Evolutionary conservation across 2,888 invertebrate genomes (phyloP), one percentile per base, ranked within the genome.

Genomic region (Clunio marinus): DNA sequence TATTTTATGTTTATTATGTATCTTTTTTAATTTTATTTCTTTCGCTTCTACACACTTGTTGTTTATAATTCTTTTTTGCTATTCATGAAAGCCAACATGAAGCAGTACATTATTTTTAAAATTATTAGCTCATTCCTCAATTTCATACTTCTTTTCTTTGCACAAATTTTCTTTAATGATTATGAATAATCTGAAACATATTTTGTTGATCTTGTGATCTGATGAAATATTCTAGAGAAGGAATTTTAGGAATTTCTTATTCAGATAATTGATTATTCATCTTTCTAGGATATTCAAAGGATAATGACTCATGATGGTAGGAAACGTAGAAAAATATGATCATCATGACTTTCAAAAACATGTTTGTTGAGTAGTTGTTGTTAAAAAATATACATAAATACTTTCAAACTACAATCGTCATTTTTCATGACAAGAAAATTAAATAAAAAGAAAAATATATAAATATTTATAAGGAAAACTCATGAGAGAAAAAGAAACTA

Each of bases 271-370:
- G n/a, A n/a, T n/a, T n/a, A n/a, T n/a, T n/a, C n/a, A n/a, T n/a
- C n/a, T n/a, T n/a, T n/a, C n/a, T n/a, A n/a, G 32, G 15, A 41
- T 7, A 15, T 41, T 41, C 41, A n/a, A 22, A 51, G 51, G 22
- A 22, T n/a, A n/a, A n/a, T n/a, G n/a, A n/a, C n/a, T n/a, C n/a
- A n/a, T n/a, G 51, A 22, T 2, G 4, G 3, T 22, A 32, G 51
- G 51, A 17, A 51, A 51, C 51, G 51, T 51, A 51, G 51, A 51
- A 51, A 51, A 51, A 51, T 51, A 51, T 51, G 51, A 51, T 51
- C 51, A 51, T 83, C 7, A 89, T 78, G 0, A 87, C 86, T 70
- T 75, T 75, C 70, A 72, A 75, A 5, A 73, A 74, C 58, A 73
- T 41, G 25, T 76, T 77, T 74, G 45, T 68, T 27, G 7, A 69